These are phyloP conservation scores for Lepidochrysops patricia DNA, from an alignment of 2,888 invertebrate genomes.

Conservation along the genomic window DNA sequence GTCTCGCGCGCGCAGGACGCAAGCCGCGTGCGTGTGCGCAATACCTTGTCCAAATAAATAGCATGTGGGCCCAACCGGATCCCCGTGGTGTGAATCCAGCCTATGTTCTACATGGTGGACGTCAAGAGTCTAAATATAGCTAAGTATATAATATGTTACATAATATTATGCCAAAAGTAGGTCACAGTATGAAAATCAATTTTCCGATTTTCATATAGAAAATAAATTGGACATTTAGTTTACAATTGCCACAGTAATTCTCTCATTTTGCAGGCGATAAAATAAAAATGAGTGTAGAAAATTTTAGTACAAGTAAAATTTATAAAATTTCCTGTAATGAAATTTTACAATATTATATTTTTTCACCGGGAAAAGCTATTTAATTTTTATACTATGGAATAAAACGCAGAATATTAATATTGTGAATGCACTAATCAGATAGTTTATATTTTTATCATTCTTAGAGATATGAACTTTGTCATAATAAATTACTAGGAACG, in stretches of 20 bases:
- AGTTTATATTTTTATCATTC: no score
- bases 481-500: neutral
- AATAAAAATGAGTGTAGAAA: neutral
- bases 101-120: neutral
- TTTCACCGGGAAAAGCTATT: no score
- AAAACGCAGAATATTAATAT: no score
- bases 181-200: conserved; percentile 2
- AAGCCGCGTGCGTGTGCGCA: conserved; percentile 58
- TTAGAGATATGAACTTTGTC: neutral
- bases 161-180: neutral
- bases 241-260: neutral
- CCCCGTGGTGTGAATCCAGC: conserved; percentile 49
- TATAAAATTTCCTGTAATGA: no score
- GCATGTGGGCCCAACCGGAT: conserved; percentile 59
- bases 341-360: no score
- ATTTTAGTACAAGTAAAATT: no score
- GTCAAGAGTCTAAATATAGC: neutral
- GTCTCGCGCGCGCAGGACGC: conserved; percentile 53
- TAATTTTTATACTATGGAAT: no score
- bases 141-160: neutral
- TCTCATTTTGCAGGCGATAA: neutral
- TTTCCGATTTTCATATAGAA: neutral
- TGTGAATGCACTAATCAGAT: no score
- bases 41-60: conserved; percentile 64
- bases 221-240: neutral